A percentile compares a stretch with the other conserved stretches of the same genome.
Evolutionary conservation across 2,797 vertebrate genomes (phyloP).

Genomic region (Coilia nasus): DNA sequence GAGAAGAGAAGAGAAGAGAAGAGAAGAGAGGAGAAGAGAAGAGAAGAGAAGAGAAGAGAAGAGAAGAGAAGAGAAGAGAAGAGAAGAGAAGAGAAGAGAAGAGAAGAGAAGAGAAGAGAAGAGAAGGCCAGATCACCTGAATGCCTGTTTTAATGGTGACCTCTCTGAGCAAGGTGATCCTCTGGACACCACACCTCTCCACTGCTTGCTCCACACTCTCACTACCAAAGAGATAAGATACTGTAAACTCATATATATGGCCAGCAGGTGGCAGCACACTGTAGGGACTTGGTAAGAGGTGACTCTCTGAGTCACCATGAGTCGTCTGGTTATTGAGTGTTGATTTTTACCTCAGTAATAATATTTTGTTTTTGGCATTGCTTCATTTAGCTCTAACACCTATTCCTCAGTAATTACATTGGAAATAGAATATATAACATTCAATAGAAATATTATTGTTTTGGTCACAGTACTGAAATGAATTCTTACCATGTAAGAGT

Average conservation of each 20-base stretch:
- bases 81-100: too few relatives aligned
- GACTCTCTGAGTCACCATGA: too few relatives aligned
- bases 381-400: neutral
- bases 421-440: neutral
- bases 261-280: neutral
- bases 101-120: neutral
- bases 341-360: neutral
- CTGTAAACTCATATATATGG: neutral
- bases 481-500: conserved; percentile 80
- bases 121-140: conserved; percentile 77
- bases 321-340: too few relatives aligned
- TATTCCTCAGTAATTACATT: neutral
- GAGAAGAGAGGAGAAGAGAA: too few relatives aligned
- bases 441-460: neutral
- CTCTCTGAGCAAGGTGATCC: conserved; percentile 90
- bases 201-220: conserved; percentile 85
- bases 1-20: too few relatives aligned
- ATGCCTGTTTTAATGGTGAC: conserved; percentile 91
- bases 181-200: conserved; percentile 85
- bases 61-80: too few relatives aligned
- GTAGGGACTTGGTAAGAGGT: neutral
- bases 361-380: neutral
- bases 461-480: neutral
- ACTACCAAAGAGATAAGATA: conserved; percentile 69
- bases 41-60: too few relatives aligned